phyloP scores from a whole-genome alignment of 2,797 vertebrate genomes.

The Ambastaia sidthimunki region DNA sequence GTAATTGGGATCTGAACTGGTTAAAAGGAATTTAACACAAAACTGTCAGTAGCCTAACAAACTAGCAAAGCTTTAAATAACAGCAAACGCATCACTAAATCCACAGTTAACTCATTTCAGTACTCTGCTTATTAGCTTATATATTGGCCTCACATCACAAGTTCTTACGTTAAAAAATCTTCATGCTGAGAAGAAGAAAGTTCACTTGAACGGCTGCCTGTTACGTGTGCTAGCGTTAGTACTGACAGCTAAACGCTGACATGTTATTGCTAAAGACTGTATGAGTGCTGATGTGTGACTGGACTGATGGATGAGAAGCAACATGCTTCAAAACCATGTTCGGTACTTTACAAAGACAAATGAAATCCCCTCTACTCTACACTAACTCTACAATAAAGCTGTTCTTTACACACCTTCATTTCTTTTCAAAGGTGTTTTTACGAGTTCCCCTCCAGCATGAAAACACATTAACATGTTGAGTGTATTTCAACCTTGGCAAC shows the following conservation, averaged over 20 bases:
- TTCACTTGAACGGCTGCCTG: not conserved
- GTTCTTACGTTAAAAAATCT: not conserved
- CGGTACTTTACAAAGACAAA: conserved; percentile 18
- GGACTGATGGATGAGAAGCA: conserved; percentile 1
- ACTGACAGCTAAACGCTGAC: conserved; percentile 5
- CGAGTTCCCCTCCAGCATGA: not conserved
- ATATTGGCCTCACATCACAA: not conserved
- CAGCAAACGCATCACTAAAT: not conserved
- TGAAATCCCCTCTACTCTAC: conserved; percentile 2
- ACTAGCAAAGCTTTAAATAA: not conserved
- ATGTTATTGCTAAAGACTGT: conserved; percentile 1
- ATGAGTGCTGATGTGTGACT: not conserved
- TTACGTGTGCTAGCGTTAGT: conserved; percentile 17
- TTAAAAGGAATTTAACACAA: not conserved
- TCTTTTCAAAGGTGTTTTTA: not conserved
- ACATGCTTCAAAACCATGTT: conserved; percentile 12
- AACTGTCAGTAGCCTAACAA: not conserved
- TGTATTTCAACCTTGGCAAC: not conserved
- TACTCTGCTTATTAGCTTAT: not conserved
- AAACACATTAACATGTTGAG: not conserved
- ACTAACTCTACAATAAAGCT: conserved; percentile 33
- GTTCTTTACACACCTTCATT: conserved; percentile 47
- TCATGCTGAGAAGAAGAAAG: conserved; percentile 5
- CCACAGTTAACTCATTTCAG: too few species aligned
- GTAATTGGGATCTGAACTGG: not conserved